phyloP scores from a whole-genome alignment of 1,140 invertebrate species.

The Hypothenemus hampei region DNA sequence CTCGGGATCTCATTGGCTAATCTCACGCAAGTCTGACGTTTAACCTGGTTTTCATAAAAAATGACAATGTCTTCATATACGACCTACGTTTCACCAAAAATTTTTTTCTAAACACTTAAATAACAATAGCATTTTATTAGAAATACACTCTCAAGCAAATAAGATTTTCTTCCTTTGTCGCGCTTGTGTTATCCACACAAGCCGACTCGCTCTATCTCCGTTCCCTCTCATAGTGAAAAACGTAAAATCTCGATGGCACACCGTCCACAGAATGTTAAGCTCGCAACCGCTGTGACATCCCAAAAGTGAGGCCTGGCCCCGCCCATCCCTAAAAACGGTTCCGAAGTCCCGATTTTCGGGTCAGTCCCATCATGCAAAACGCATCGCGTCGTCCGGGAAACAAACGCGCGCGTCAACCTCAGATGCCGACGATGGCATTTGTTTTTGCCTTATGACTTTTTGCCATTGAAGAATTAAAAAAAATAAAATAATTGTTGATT shows the following conservation, averaged over 20 bases:
- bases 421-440: conserved; percentile 13
- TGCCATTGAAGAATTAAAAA: no score
- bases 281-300: conserved; percentile 44
- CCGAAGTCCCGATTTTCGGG: conserved; percentile 13
- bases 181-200: no score
- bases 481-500: no score
- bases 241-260: conserved; percentile 24
- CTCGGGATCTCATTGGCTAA: conserved; percentile 1
- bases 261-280: conserved; percentile 35
- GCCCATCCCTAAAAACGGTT: conserved; percentile 39
- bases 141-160: no score
- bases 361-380: conserved; percentile 16
- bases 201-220: no score
- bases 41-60: conserved; percentile 3
- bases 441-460: neutral
- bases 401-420: neutral
- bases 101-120: no score
- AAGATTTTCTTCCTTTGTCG: no score
- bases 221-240: no score
- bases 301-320: conserved; percentile 31
- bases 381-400: neutral
- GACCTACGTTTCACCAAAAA: no score
- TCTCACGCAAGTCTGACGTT: conserved; percentile 3
- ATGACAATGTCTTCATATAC: no score
- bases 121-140: no score